phyloP scores from a whole-genome alignment of 2,113 vertebrate genomes.

The Pagrus major region DNA sequence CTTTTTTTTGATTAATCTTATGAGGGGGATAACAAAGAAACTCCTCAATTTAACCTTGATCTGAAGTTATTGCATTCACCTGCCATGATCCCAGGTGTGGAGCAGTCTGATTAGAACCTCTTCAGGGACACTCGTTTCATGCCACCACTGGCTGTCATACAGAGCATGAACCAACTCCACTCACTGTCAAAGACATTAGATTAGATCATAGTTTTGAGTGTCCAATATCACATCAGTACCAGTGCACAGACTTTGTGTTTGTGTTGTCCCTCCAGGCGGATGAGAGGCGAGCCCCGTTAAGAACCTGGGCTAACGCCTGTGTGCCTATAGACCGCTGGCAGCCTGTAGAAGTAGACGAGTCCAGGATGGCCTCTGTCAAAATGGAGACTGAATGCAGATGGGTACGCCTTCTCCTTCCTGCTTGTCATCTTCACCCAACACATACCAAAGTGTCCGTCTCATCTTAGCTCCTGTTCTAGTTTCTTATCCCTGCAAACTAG shows the following conservation, averaged over 20 bases:
- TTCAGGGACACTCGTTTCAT: not conserved
- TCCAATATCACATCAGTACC: not conserved
- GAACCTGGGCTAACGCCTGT: slow-evolving; percentile 75
- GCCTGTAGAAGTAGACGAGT: slow-evolving; percentile 60
- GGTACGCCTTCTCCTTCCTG: slow-evolving; percentile 57
- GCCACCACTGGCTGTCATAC: not conserved
- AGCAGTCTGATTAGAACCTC: not conserved
- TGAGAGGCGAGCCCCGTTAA: slow-evolving; percentile 74
- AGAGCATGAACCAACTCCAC: not conserved
- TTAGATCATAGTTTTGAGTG: not conserved
- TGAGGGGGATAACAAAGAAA: not conserved
- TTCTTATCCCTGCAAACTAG: not conserved
- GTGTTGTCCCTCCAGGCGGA: slow-evolving; percentile 69
- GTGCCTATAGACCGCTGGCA: slow-evolving; percentile 64
- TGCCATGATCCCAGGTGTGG: slow-evolving; percentile 26
- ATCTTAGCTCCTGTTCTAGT: not conserved
- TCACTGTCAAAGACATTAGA: not conserved
- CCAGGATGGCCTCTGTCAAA: slow-evolving; percentile 50
- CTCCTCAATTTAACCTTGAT: not conserved
- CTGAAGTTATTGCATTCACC: slow-evolving; percentile 20
- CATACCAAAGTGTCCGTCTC: not conserved
- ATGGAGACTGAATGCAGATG: slow-evolving; percentile 69
- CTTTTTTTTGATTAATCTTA: not conserved
- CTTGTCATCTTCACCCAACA: not conserved
- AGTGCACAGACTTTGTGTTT: not conserved